These are phyloP conservation scores for Morelia viridis DNA, from an alignment of 2,797 vertebrate genomes.

Conservation along the genomic window DNA sequence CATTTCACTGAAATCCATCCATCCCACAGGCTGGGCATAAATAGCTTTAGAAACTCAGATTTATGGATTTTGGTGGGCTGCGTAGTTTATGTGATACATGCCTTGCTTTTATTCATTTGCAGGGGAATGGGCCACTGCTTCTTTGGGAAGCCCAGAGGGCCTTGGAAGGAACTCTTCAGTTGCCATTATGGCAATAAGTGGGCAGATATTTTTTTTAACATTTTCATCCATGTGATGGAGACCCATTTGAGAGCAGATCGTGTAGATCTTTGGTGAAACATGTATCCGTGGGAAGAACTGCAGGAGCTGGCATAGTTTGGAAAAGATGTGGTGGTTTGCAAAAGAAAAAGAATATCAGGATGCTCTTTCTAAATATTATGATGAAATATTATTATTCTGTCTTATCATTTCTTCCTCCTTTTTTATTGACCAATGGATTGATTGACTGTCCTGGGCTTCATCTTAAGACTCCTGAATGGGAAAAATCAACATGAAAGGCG, in stretches of 20 bases:
- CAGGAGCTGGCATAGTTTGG: background rate
- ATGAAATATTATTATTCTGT: background rate
- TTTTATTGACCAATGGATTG: background rate
- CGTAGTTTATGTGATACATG: background rate
- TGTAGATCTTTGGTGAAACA: background rate
- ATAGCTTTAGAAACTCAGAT: background rate
- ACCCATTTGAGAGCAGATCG: background rate
- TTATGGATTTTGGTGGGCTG: background rate
- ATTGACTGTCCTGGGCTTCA: constrained; percentile 31
- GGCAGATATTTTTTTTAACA: background rate
- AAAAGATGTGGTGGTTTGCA: background rate
- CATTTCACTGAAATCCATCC: background rate
- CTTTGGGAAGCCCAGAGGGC: background rate
- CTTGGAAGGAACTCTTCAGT: background rate
- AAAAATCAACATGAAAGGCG: constrained; percentile 78
- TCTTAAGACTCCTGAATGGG: constrained; percentile 36
- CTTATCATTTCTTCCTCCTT: background rate
- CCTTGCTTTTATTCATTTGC: background rate
- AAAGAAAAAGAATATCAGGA: background rate
- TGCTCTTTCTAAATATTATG: background rate
- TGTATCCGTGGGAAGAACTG: background rate
- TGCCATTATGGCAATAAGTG: background rate
- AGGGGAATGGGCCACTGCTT: background rate
- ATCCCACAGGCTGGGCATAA: background rate
- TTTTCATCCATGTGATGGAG: too few relatives aligned